Base-by-base conservation (phyloP, 2,797 vertebrate species). In the Halcyon leucocephala region DNA sequence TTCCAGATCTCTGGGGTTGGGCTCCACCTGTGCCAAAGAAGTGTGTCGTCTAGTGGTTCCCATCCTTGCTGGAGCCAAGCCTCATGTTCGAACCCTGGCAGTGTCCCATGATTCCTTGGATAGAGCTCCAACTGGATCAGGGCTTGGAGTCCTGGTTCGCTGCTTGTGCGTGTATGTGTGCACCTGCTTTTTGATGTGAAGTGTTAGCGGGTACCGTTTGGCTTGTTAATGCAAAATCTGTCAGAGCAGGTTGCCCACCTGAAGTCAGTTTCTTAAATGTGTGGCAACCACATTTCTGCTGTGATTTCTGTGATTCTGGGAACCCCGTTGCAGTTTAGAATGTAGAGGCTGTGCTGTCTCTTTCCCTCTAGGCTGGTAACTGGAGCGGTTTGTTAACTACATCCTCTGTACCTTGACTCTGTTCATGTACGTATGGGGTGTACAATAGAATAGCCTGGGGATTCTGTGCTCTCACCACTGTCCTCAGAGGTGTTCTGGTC, bases 1-100 rank as follows among this genome's bases (percentile, higher is more conserved):
- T 96, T 96, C 94, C 96, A 96, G 85, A 86, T 94, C 89, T 84
- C 93, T 91, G 85, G 90, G 95, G 87, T 83, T 96, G 90, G 95
- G 90, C 80, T 97, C 86, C 90, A 97, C 95, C 95, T 96, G 92
- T 96, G 96, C 95, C 96, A 97, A 92, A 90, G 83, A 84, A 93
- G 86, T 96, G 96, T 97, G 96, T 97, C 5, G 96, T 97, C 96
- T 97, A 96, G 96, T 96, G 95, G 93, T 96, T 97, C 96, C 95
- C 93, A 96, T 96, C 77, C 86, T 90, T 78, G 49, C 92, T 48
- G 81, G 77, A 96, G 96, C 96, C 95, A 96, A 96, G 88, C 93
- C 90, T 96, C 96, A 89, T 96, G 92, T 94, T 97, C 26, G 83
- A 97, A 73, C 94, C 65, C 95, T 97, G 96, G 95, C 96, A 97